phyloP scores from a whole-genome alignment of 2,113 vertebrate genomes.

The Aplodontia rufa region DNA sequence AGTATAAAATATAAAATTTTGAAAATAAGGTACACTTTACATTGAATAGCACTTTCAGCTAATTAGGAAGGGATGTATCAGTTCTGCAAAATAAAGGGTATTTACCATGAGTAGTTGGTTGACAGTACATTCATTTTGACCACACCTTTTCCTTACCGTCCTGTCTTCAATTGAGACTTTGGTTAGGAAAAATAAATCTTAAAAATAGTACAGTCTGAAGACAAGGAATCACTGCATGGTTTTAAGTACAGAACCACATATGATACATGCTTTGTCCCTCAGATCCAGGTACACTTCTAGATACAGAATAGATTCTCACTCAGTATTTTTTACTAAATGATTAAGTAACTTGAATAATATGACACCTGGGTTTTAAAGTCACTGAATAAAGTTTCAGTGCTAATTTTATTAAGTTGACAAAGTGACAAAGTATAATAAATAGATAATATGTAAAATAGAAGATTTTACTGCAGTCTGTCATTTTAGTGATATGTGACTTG shows the following conservation, averaged over 20 bases:
- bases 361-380: conserved; percentile 20
- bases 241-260: neutral
- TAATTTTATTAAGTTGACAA: conserved; percentile 12
- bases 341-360: neutral
- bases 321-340: conserved; percentile 8
- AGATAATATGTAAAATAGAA: conserved; percentile 26
- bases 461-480: conserved; percentile 1
- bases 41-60: neutral
- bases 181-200: neutral
- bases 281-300: neutral
- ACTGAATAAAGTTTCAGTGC: neutral
- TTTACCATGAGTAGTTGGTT: neutral
- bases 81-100: neutral
- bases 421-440: neutral
- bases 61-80: neutral
- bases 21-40: neutral
- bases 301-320: neutral
- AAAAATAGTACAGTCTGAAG: neutral
- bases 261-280: neutral
- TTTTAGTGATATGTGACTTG: conserved; percentile 45
- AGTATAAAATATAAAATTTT: neutral
- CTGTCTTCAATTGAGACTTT: neutral
- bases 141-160: neutral
- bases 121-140: neutral
- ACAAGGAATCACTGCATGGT: neutral